A percentile compares a stretch with the other conserved stretches of the same genome.
These are phyloP conservation scores for Orussus abietinus DNA, from an alignment of 1,140 invertebrate genomes.

Conservation along the genomic window DNA sequence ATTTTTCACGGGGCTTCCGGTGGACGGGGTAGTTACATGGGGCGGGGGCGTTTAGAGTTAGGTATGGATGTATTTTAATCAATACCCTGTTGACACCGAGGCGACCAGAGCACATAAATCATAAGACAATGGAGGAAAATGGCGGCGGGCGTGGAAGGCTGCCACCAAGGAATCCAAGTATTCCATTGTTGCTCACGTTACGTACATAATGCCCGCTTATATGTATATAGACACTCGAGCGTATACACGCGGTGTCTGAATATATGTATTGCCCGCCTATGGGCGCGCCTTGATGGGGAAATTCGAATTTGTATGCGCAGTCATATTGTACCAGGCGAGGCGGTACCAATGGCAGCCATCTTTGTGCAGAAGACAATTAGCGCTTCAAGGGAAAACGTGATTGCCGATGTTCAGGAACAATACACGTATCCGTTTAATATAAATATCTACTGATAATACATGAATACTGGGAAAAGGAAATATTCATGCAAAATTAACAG, in stretches of 20 bases:
- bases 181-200: conserved; percentile 32
- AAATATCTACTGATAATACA: conserved; percentile 4
- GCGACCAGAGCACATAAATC: conserved; percentile 12
- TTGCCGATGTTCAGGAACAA: conserved; percentile 2
- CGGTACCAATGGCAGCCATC: conserved; percentile 4
- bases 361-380: no score
- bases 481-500: no score
- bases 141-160: conserved; percentile 10
- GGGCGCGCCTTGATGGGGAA: background rate
- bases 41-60: no score
- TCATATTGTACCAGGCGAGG: conserved; percentile 3
- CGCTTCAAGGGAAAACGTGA: no score
- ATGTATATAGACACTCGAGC: conserved; percentile 8
- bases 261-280: background rate
- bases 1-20: no score
- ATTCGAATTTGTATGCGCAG: conserved; percentile 15
- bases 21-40: no score
- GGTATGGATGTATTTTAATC: conserved; percentile 10
- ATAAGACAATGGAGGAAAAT: conserved; percentile 18
- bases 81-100: conserved; percentile 13
- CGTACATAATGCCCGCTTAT: background rate
- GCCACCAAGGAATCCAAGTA: conserved; percentile 41
- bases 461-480: no score
- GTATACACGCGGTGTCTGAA: background rate
- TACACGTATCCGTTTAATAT: conserved; percentile 6